phyloP scores from a whole-genome alignment of 1,140 invertebrate genomes.

The Micrasema minimum region DNA sequence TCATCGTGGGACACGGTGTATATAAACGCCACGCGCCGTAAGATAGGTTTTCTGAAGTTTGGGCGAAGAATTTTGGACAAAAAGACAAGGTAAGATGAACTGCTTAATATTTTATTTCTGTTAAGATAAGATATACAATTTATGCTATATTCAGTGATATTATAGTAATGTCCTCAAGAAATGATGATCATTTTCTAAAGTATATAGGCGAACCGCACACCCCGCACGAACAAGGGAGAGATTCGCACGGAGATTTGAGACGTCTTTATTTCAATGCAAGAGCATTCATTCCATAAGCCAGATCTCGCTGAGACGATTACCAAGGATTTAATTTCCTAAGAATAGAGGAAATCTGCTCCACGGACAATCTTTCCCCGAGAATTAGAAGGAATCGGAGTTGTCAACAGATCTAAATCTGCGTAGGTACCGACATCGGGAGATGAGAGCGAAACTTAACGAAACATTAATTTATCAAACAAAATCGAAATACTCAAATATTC shows the following conservation, averaged over 20 bases:
- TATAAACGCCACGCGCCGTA: too few relatives aligned
- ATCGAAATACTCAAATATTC: not conserved
- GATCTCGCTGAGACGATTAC: slow-evolving; percentile 27
- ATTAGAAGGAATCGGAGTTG: slow-evolving; percentile 10
- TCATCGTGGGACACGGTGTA: too few relatives aligned
- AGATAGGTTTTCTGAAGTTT: too few relatives aligned
- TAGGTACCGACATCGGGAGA: slow-evolving; percentile 3
- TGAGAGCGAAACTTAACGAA: not conserved
- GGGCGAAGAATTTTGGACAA: too few relatives aligned
- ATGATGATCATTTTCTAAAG: too few relatives aligned
- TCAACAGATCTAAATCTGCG: slow-evolving; percentile 15
- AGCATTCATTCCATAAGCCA: slow-evolving; percentile 25
- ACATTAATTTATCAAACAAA: not conserved
- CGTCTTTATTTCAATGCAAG: slow-evolving; percentile 24
- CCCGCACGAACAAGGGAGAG: not conserved
- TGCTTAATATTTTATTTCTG: too few relatives aligned
- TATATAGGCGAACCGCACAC: not conserved
- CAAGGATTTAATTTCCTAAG: slow-evolving; percentile 21
- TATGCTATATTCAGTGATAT: too few relatives aligned
- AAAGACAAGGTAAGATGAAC: too few relatives aligned
- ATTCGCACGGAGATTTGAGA: slow-evolving; percentile 27
- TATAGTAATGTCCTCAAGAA: too few relatives aligned
- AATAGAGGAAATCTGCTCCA: slow-evolving; percentile 12
- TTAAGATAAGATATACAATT: too few relatives aligned
- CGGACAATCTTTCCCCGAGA: slow-evolving; percentile 25